Conservation (phyloP, 2,797 vertebrate species). For the Spatula versicolor region DNA sequence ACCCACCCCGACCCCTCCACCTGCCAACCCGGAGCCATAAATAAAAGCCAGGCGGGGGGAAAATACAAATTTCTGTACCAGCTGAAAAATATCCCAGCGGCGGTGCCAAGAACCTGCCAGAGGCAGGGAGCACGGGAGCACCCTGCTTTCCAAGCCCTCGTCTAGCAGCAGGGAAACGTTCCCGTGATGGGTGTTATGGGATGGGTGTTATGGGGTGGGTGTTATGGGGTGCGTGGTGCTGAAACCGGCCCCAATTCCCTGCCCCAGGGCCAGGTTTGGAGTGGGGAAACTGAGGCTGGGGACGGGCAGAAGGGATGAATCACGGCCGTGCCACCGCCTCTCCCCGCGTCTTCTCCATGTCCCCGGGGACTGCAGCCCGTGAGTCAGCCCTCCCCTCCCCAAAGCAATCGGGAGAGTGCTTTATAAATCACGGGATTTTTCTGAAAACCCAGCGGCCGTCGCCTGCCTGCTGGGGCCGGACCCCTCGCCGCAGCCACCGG, state of each 20-base stretch:
- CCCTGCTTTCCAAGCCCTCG: neutral
- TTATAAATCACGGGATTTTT: conserved; percentile 15
- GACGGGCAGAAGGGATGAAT: neutral
- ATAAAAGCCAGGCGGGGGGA: conserved; percentile 38
- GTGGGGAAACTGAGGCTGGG: neutral
- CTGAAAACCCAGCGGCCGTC: neutral
- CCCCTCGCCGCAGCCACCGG: fast-evolving
- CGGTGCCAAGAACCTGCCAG: conserved; percentile 51
- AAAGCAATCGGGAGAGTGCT: neutral
- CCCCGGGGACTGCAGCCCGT: neutral
- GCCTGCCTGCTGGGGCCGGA: neutral
- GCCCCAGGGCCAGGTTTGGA: fast-evolving
- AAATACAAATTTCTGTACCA: conserved; percentile 26
- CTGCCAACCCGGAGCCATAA: conserved; percentile 5
- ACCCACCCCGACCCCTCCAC: neutral
- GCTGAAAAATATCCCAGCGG: conserved; percentile 1
- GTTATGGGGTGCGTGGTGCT: fast-evolving
- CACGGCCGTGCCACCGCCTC: fast-evolving
- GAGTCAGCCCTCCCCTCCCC: neutral
- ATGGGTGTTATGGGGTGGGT: neutral
- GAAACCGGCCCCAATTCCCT: fast-evolving
- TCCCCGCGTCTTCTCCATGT: fast-evolving
- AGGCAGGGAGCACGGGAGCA: neutral
- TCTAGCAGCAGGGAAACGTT: neutral
- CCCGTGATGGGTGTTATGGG: too few relatives aligned